phyloP scores from a whole-genome alignment of 2,113 vertebrate species.

The Neoarius graeffei region DNA sequence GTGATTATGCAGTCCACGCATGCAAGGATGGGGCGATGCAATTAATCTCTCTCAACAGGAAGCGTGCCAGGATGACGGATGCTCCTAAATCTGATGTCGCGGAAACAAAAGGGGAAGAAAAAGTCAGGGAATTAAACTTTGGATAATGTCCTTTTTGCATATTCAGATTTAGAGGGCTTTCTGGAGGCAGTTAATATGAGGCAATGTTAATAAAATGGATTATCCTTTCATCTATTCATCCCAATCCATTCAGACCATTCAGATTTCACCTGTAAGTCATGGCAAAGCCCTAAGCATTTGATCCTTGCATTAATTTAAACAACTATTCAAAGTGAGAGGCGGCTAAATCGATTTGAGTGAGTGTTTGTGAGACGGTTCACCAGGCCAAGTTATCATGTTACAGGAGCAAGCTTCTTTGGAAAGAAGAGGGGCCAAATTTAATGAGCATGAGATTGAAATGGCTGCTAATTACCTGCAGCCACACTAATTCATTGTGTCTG shows the following conservation, averaged over 20 bases:
- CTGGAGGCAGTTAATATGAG: conserved; percentile 40
- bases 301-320: conserved; percentile 24
- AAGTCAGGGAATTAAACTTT: conserved; percentile 68
- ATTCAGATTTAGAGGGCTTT: conserved; percentile 68
- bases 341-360: conserved; percentile 66
- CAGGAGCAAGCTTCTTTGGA: conserved; percentile 40
- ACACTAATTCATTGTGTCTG: conserved; percentile 69
- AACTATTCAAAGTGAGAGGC: conserved; percentile 59
- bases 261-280: background rate
- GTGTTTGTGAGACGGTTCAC: conserved; percentile 51
- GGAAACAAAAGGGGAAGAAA: conserved; percentile 69
- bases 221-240: background rate
- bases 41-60: conserved; percentile 80
- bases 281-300: conserved; percentile 6
- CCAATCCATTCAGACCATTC: background rate
- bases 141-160: conserved; percentile 71
- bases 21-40: conserved; percentile 72
- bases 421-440: conserved; percentile 54
- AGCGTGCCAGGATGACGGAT: conserved; percentile 65
- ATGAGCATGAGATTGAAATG: conserved; percentile 63
- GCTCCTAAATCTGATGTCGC: conserved; percentile 65
- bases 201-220: background rate
- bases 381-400: conserved; percentile 62
- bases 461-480: conserved; percentile 65
- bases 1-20: conserved; percentile 75